Evolutionary conservation across 2,888 invertebrate genomes (phyloP).

Genomic region (Pterostichus niger): DNA sequence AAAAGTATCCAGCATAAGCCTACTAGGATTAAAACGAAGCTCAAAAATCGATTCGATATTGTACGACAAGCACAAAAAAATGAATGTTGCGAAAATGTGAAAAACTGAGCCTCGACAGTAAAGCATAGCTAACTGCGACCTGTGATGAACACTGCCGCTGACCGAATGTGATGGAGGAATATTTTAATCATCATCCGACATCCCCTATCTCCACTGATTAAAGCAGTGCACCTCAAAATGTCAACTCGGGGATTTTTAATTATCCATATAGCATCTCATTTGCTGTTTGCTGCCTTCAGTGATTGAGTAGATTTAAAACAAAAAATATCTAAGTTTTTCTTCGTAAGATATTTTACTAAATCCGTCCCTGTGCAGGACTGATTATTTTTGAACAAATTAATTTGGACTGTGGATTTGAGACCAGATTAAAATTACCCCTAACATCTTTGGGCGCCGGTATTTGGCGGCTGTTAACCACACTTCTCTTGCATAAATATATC

Average conservation of each 20-base stretch:
- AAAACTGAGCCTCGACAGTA: slow-evolving; percentile 30
- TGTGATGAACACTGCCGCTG: slow-evolving; percentile 18
- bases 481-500: too few relatives aligned
- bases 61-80: slow-evolving; percentile 53
- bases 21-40: slow-evolving; percentile 48
- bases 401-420: too few relatives aligned
- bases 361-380: too few relatives aligned
- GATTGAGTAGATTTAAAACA: too few relatives aligned
- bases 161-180: slow-evolving; percentile 53
- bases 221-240: slow-evolving; percentile 39
- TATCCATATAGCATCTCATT: not conserved
- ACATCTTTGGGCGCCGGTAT: too few relatives aligned
- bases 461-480: too few relatives aligned
- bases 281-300: not conserved
- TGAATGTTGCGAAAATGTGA: slow-evolving; percentile 1
- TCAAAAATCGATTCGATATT: slow-evolving; percentile 61
- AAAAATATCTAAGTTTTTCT: too few relatives aligned
- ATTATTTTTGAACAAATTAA: too few relatives aligned
- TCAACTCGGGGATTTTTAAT: not conserved
- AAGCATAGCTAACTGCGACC: slow-evolving; percentile 47
- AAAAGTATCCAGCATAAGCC: slow-evolving; percentile 50
- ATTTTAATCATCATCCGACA: slow-evolving; percentile 47
- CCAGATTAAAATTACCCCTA: too few relatives aligned
- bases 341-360: too few relatives aligned
- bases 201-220: slow-evolving; percentile 35